A percentile compares a stretch with the other conserved stretches of the same genome.
phyloP scores from a whole-genome alignment of 2,888 invertebrate genomes.

The Cryptocheilus praepositus region DNA sequence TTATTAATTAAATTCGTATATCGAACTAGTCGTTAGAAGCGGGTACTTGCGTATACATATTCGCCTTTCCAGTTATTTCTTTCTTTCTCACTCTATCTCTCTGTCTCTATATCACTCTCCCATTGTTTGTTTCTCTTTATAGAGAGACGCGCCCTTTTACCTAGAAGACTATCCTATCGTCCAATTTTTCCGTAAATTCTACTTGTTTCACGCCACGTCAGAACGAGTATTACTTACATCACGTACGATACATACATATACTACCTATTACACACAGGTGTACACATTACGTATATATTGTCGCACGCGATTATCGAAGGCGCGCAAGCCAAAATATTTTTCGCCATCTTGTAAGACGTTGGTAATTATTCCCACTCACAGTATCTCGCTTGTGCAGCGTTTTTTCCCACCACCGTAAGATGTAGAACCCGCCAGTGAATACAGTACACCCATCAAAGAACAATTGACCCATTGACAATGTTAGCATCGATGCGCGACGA shows the following conservation, averaged over 20 bases:
- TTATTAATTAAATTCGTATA: slow-evolving; percentile 60
- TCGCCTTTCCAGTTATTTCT: slow-evolving; percentile 49
- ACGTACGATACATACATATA: slow-evolving; percentile 39
- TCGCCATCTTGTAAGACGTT: slow-evolving; percentile 70
- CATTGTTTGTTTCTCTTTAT: neutral
- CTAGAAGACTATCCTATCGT: slow-evolving; percentile 39
- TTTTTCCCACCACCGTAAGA: slow-evolving; percentile 72
- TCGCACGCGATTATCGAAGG: slow-evolving; percentile 50
- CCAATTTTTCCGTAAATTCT: slow-evolving; percentile 60
- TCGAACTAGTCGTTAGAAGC: slow-evolving; percentile 67
- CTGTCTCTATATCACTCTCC: slow-evolving; percentile 13
- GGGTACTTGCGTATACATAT: slow-evolving; percentile 60
- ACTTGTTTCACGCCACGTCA: slow-evolving; percentile 63
- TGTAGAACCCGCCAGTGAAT: slow-evolving; percentile 69
- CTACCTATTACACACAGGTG: slow-evolving; percentile 30
- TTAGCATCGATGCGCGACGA: slow-evolving; percentile 53
- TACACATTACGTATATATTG: slow-evolving; percentile 46
- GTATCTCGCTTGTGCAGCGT: slow-evolving; percentile 75
- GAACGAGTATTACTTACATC: slow-evolving; percentile 42
- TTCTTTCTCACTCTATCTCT: slow-evolving; percentile 7
- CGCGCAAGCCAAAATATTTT: slow-evolving; percentile 55
- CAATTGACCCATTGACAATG: slow-evolving; percentile 35
- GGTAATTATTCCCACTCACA: slow-evolving; percentile 68
- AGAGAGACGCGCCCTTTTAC: slow-evolving; percentile 8
- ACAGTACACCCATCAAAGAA: slow-evolving; percentile 44